phyloP scores from a whole-genome alignment of 2,888 invertebrate species.

The Phortica magna region DNA sequence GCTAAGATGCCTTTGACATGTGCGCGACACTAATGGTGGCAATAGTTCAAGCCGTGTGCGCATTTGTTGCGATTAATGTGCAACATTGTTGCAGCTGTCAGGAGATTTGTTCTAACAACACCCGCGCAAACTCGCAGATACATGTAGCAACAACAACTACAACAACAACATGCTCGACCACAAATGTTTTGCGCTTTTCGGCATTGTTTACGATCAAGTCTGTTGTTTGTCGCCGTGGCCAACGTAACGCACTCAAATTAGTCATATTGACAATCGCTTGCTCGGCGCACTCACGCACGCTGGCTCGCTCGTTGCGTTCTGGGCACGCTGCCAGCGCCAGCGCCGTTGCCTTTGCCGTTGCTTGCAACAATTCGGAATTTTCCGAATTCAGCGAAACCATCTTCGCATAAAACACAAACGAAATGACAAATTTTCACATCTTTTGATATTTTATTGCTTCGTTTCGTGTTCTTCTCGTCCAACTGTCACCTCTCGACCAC shows the following conservation, averaged over 20 bases:
- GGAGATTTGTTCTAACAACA: constrained; percentile 15
- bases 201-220: constrained; percentile 50
- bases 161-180: not conserved
- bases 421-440: constrained; percentile 9
- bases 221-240: not conserved
- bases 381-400: constrained; percentile 40
- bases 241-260: constrained; percentile 49
- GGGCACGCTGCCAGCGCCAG: not conserved
- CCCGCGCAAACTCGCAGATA: not conserved
- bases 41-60: not conserved
- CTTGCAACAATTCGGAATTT: not conserved
- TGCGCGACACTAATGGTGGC: not conserved
- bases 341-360: too few species aligned
- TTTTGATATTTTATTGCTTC: not conserved
- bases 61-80: constrained; percentile 28
- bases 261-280: constrained; percentile 51
- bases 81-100: constrained; percentile 36
- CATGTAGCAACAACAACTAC: not conserved
- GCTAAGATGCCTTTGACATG: not conserved
- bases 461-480: constrained; percentile 10
- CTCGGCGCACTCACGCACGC: constrained; percentile 47
- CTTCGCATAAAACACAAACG: constrained; percentile 41
- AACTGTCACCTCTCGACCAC: not conserved
- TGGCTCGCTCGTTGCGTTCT: constrained; percentile 36
- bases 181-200: not conserved